Evolutionary conservation across 2,888 invertebrate genomes (phyloP), one percentile per base, ranked within the genome.

Genomic region (Alviniconcha strummeri): DNA sequence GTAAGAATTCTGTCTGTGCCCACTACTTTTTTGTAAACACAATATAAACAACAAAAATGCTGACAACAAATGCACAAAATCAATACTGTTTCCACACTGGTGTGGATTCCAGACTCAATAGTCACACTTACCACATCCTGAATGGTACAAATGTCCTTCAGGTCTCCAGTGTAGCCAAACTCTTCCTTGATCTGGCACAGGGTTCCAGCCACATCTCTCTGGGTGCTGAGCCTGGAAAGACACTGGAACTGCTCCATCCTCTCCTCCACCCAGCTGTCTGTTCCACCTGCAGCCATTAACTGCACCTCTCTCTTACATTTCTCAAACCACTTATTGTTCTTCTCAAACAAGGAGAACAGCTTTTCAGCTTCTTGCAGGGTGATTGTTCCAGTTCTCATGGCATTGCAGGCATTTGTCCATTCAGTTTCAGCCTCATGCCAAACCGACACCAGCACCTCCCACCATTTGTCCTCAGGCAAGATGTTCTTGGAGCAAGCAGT

Each of bases 191-290:
- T 84, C 36, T 85, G 75, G n/a, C 87, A 79, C 57, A 90, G 85
- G 17, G 83, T 80, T 5, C 83, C 72, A 54, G 89, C 89, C 13
- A 86, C 87, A 15, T 82, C 84, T 4, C 84, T 83, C 83, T 86
- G 87, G 7, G 77, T 80, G 19, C 75, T 82, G 36, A 88, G 36
- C 36, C 84, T 82, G 11, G 85, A 81, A 60, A 82, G 87, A 57
- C 86, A 83, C 55, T 85, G 55, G 54, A 89, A 67, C 81, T 89
- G 89, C 56, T 86, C n/a, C 8, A 87, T 57, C 19, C 88, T 80
- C 78, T 81, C 36, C 0, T 74, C 55, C 55, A 85, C 77, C 82
- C 79, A 82, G 69, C 79, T 74, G 52, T 74, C 69, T 57, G n/a
- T 4, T 9, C 56, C 11, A 60, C 15, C 54, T 69, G 15, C 64